Evolutionary conservation across 2,113 vertebrate genomes (phyloP), one percentile per base, ranked within the genome.

Genomic region (Eretmochelys imbricata): DNA sequence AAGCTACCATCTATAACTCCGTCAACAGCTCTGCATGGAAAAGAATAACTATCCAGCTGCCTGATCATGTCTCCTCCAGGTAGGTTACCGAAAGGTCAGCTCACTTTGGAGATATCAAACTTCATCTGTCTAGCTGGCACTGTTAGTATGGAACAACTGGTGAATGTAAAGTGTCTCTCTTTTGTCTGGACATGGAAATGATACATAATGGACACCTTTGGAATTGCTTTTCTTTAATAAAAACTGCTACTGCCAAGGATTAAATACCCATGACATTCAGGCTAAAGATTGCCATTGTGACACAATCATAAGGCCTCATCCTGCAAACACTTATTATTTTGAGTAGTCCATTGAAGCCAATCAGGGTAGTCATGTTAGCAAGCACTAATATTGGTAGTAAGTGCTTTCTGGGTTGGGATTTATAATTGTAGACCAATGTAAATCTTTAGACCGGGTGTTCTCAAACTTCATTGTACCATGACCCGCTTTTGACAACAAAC

Each of bases 11-110:
- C 98, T 99, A 99, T 98, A 99, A 99, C 85, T 99, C 99, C 2
- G 99, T 99, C 89, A 99, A 99, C 97, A 99, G 99, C 97, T 99
- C 99, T 2, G 98, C 97, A 42, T 99, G 99, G 99, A 99, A 98
- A 90, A 98, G 99, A 95, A 98, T 99, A 97, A 99, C 99, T 17
- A 98, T 99, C 90, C 99, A 99, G 97, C 98, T 99, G 90, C 99
- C 99, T 17, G 99, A 99, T 97, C 99, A 99, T 17, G 99, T 99
- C 95, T 99, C 99, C 87, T 99, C 99, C 89, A 99, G 99, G 99
- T 99, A 95, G 51, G 96, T 62, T 87, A 89, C 79, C 59, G 31
- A 89, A 92, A 93, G 88, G 81, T 85, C 69, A 62, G 31, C 42
- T 89, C 80, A 19, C 49, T 50, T 54, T 75, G 24, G 54, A 55